Conservation (phyloP, 2,888 invertebrate genomes). For the Noctua janthina region DNA sequence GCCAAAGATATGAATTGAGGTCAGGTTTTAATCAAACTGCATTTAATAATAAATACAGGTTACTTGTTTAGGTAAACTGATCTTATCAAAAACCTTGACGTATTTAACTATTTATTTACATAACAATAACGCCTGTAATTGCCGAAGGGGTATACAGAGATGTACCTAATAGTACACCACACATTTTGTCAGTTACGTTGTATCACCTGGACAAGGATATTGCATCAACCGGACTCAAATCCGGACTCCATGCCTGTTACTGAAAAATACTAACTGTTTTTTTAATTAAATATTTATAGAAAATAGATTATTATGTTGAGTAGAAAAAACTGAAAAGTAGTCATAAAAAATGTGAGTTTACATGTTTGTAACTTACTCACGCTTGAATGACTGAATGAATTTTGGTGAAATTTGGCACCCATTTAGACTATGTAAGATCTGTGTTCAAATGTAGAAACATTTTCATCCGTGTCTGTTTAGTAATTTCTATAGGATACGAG, state of each 20-base stretch:
- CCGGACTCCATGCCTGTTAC: not conserved
- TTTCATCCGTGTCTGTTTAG: not conserved
- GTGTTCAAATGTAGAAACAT: not conserved
- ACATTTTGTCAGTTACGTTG: not conserved
- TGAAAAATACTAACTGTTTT: not conserved
- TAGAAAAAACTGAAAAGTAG: not conserved
- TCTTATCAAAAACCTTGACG: slow-evolving; percentile 47
- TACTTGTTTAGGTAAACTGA: slow-evolving; percentile 11
- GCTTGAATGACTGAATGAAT: too few species aligned
- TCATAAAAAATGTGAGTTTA: not conserved
- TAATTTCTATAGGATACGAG: not conserved
- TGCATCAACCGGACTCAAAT: not conserved
- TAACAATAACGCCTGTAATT: not conserved
- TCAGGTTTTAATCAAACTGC: slow-evolving; percentile 47
- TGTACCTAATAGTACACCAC: not conserved
- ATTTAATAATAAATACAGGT: slow-evolving; percentile 16
- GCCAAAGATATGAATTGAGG: slow-evolving; percentile 42
- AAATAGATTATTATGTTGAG: not conserved
- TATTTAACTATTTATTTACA: not conserved
- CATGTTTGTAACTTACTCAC: not conserved
- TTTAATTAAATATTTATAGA: not conserved
- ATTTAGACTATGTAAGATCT: not conserved
- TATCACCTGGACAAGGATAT: not conserved
- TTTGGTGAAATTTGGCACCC: not conserved
- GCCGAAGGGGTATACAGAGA: not conserved